Percentiles rank a stretch among this genome's conserved stretches.
Conservation (phyloP, 2,888 invertebrate genomes). For the Phalera bucephala region DNA sequence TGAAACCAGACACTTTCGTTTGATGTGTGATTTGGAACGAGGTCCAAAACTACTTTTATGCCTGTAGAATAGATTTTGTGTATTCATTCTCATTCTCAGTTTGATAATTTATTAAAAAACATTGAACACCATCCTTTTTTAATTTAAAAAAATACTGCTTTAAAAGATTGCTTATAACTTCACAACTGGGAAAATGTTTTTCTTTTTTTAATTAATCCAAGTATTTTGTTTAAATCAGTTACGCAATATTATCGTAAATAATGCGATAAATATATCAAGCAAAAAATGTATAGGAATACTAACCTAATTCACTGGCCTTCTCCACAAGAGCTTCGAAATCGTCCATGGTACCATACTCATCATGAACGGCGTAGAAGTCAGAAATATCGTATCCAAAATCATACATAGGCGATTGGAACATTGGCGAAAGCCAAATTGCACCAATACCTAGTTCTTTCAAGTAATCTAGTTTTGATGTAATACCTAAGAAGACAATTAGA, state of each 20-base stretch:
- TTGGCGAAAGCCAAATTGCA: constrained; percentile 90
- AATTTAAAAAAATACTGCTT: too few species aligned
- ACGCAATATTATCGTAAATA: too few species aligned
- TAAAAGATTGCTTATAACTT: too few species aligned
- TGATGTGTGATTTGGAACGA: constrained; percentile 90
- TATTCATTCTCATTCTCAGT: too few species aligned
- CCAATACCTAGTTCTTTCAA: constrained; percentile 86
- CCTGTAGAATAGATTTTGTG: constrained; percentile 50
- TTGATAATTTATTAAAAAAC: too few species aligned
- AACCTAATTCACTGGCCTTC: constrained; percentile 76
- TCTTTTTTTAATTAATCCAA: too few species aligned
- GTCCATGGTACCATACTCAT: constrained; percentile 87
- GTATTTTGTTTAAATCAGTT: too few species aligned
- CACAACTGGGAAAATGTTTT: too few species aligned
- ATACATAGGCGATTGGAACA: constrained; percentile 88
- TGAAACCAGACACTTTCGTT: constrained; percentile 93
- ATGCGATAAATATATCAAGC: too few species aligned
- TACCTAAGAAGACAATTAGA: constrained; percentile 61
- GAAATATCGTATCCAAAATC: constrained; percentile 93
- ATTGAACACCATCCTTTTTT: too few species aligned
- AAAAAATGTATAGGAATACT: too few species aligned
- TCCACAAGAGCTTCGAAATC: constrained; percentile 85
- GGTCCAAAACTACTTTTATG: constrained; percentile 84
- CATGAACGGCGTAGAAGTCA: constrained; percentile 87
- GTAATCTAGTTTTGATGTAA: constrained; percentile 84